Base-by-base conservation (phyloP, 2,113 vertebrate species). In the Pygoscelis antarcticus region DNA sequence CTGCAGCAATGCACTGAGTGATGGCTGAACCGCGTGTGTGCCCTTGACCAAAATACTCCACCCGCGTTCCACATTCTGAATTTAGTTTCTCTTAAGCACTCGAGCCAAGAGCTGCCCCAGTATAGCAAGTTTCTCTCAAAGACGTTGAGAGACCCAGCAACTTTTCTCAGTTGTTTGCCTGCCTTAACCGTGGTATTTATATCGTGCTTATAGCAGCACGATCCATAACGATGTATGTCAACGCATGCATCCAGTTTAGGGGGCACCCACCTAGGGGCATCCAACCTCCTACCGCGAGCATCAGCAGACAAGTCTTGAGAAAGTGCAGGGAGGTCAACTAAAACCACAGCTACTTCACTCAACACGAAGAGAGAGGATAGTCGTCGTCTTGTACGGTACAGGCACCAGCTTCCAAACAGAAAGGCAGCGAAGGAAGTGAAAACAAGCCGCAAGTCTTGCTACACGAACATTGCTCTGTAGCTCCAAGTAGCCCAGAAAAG, bases 41-140 rank as follows among this genome's bases (percentile, higher is more conserved):
- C 42, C 95, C 91, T 93, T 74, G 75, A 93, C 84, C 78, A 94
- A 77, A 72, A 77, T 12, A 38, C 5, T n/a, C 71, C 55, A 46
- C 54, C 58, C 32, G 44, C 2, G 57, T 17, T 77, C 70, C 40
- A 87, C 13, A 92, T 61, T 40, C 47, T 29, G n/a, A 89, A 81
- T 79, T 94, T 40, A 38, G 34, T 52, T 77, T 38, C 66, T 57
- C 80, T 7, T 6, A 11, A 61, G 19, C 26, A 2, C 66, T 19
- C 2, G 0, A 89, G 51, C 27, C 80, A 52, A 54, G 42, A 27
- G 64, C 81, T 89, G 92, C 51, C 69, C 87, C 83, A 87, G 55
- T 44, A 84, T 1, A 89, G 32, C 27, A 36, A 65, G n/a, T 38
- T 66, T 30, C 26, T 71, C 74, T 38, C 65, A 44, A 85, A 89